Base-by-base conservation (phyloP, 2,888 invertebrate genomes). In the Harpagoxenus sublaevis region DNA sequence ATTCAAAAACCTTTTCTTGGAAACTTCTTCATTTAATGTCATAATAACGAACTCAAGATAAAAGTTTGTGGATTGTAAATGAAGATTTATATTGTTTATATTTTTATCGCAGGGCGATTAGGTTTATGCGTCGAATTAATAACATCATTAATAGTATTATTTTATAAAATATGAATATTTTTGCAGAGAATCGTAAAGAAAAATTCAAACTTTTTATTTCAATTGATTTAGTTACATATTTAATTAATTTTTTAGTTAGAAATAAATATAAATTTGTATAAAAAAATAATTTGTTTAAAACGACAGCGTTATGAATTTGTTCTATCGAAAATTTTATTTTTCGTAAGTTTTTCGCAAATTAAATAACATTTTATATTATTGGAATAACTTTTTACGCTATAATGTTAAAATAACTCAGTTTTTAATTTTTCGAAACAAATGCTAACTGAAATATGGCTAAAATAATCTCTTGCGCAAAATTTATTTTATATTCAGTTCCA, bases 201-300 rank as follows among this genome's bases (percentile, higher is more conserved):
- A 73, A 23, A 53, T 55, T 18, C 0, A 28, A 42, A 57, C 3
- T 73, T 57, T 23, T 77, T 63, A 57, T 42, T 31, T 31, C 35
- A 45, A 74, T 74, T 74, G 31, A 18, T 39, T 66, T n/a, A 45
- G 8, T 51, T 63, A 35, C 23, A 28, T 31, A 18, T 12, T 28
- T 28, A 77, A 77, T 79, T 71, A 71, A 28, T 60, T 81, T 79
- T 62, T 70, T 23, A 23, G 3, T 60, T 48, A n/a, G 3, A 48
- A 71, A 62, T 23, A 48, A 23, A 51, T 79, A 51, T 70, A 18
- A 28, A 18, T 39, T 60, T 18, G 23, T 12, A 6, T 55, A 28
- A 39, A 55, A 55, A 60, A 60, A 70, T 70, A 79, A 79, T 79
- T 79, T 62, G 48, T 60, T 60, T 39, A 39, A 68, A 48, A 45